Evolutionary conservation across 2,113 vertebrate species (phyloP), one percentile per base, ranked within the genome.

Genomic region (Cranoglanis bouderius): DNA sequence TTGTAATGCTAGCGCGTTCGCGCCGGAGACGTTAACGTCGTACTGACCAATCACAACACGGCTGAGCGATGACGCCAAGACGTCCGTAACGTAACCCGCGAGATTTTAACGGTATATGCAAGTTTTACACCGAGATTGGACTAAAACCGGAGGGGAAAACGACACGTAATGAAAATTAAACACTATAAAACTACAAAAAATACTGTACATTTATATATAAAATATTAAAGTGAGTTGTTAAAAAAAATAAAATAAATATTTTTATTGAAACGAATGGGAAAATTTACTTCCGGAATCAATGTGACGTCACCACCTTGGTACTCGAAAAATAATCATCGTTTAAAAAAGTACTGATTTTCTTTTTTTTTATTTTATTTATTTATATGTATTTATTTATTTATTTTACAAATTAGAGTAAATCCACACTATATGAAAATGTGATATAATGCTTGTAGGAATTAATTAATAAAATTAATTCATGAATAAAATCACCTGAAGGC

Each of bases 1-100:
- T 84, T 65, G 38, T 43, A 84, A 46, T 14, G 13, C 38, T n/a
- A 8, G n/a, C 21, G 29, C 59, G 2, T 51, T 87, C 49, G 86
- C 86, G 72, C 86, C 75, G 3, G n/a, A 61, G 16, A 32, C 14
- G 24, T 26, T 35, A 12, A 2, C n/a, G 14, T 26, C 43, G 9
- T 8, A 29, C 6, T n/a, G 57, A 32, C 86, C 78, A 87, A 82
- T 87, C 63, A 82, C 10, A 87, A 55, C 61, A 9, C 49, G 46
- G 49, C 3, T 19, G 14, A 7, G n/a, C 5, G 21, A 82, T 82
- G 86, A 87, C 86, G 78, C 61, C 21, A 55, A 0, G 19, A 85
- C 19, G 16, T 53, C 63, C 26, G 82, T 35, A 4, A 59, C 55
- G 55, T 38, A 1, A 12, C 9, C 55, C 32, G 55, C 8, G 38